Conservation (phyloP, 2,113 vertebrate genomes). For the Melanotaenia duboulayi region DNA sequence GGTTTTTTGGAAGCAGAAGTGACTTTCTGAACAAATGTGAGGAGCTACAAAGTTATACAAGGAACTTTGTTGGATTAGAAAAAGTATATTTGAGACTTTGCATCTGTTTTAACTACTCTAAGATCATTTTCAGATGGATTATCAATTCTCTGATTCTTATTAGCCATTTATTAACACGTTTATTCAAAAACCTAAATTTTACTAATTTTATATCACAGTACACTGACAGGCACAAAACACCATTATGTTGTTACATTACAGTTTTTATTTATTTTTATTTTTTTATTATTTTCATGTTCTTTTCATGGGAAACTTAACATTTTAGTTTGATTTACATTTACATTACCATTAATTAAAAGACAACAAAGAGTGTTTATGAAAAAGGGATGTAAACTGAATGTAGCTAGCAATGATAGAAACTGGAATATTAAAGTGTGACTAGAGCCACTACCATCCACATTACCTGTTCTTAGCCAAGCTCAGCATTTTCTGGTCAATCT, state of each 20-base stretch:
- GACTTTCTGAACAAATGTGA: neutral
- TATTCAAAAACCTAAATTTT: neutral
- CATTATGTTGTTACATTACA: neutral
- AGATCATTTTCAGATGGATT: neutral
- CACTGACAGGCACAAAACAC: neutral
- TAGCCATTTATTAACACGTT: neutral
- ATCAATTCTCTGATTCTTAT: neutral
- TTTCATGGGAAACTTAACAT: neutral
- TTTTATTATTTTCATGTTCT: neutral
- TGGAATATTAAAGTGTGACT: neutral
- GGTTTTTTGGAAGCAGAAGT: neutral
- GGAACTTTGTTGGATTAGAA: neutral
- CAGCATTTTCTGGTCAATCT: constrained; percentile 61
- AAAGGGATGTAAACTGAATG: neutral
- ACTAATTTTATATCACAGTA: too few relatives aligned
- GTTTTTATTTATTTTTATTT: too few relatives aligned
- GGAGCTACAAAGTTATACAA: neutral
- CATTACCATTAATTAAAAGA: neutral
- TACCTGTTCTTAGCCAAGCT: constrained; percentile 29
- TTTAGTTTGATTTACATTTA: constrained; percentile 13
- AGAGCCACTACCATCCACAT: neutral
- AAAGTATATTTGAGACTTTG: neutral
- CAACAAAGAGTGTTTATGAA: neutral
- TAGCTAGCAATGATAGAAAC: neutral
- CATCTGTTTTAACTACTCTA: neutral